phyloP scores from a whole-genome alignment of 2,797 vertebrate genomes.

The Phoebastria nigripes region DNA sequence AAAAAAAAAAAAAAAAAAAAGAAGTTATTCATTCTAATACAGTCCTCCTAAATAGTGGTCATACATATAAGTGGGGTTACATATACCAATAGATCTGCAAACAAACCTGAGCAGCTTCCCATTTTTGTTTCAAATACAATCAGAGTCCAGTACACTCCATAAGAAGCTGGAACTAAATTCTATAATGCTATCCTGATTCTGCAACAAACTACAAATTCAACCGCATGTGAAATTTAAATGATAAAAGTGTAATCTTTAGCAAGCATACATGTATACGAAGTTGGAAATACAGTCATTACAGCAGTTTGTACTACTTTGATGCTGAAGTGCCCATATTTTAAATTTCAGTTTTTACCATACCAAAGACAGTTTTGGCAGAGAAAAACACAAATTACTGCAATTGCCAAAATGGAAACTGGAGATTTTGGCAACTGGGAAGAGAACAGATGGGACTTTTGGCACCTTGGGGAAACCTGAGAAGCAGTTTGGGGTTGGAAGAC shows the following conservation, averaged over 20 bases:
- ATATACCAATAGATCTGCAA: background rate
- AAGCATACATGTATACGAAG: background rate
- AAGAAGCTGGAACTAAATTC: background rate
- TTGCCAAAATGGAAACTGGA: background rate
- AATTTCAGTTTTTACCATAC: background rate
- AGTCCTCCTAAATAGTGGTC: background rate
- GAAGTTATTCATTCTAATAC: background rate
- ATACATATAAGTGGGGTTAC: background rate
- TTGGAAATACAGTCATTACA: background rate
- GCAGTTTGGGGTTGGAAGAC: background rate
- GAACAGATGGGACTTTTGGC: constrained; percentile 52
- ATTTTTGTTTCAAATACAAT: background rate
- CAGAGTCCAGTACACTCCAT: background rate
- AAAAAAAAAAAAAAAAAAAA: background rate
- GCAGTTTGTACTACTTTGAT: background rate
- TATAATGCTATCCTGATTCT: background rate
- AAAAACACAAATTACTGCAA: background rate
- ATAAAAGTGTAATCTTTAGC: background rate
- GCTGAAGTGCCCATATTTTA: background rate
- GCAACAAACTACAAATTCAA: background rate
- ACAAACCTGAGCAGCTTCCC: background rate
- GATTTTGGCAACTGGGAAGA: constrained; percentile 8
- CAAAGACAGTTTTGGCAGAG: background rate
- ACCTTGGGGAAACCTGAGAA: constrained; percentile 6
- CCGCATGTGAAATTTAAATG: background rate